phyloP scores from a whole-genome alignment of 2,888 invertebrate species.

The Cetonia aurata region DNA sequence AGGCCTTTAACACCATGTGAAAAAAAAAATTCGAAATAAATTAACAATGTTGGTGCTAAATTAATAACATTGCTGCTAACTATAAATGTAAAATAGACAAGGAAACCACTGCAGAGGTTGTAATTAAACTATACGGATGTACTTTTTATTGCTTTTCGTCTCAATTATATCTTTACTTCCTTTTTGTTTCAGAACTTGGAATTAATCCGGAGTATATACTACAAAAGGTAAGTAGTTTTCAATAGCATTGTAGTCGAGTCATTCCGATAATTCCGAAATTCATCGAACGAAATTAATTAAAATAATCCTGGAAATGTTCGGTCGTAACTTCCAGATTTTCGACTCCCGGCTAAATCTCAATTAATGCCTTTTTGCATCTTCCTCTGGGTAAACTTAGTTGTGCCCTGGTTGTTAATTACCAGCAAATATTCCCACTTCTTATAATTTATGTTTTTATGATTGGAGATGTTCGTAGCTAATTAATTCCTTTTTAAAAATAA shows the following conservation, averaged over 20 bases:
- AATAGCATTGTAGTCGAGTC: constrained; percentile 31
- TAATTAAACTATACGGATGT: background rate
- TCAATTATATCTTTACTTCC: constrained; percentile 33
- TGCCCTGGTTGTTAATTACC: constrained; percentile 25
- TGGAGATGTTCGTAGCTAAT: too few species aligned
- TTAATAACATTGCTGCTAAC: background rate
- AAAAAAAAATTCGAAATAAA: too few species aligned
- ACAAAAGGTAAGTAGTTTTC: constrained; percentile 55
- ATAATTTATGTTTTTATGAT: constrained; percentile 5
- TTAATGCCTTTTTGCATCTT: constrained; percentile 12
- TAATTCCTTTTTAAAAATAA: too few species aligned
- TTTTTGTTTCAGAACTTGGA: constrained; percentile 56
- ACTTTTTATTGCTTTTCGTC: constrained; percentile 6
- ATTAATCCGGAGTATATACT: constrained; percentile 58
- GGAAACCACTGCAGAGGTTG: background rate
- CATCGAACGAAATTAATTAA: constrained; percentile 38
- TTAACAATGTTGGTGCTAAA: too few species aligned
- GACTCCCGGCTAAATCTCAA: constrained; percentile 19
- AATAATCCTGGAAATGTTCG: constrained; percentile 36
- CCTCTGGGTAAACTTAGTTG: constrained; percentile 26
- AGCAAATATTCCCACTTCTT: constrained; percentile 17
- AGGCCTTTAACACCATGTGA: too few species aligned
- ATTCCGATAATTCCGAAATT: constrained; percentile 38
- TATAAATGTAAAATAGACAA: background rate
- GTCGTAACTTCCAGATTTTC: constrained; percentile 32